Base-by-base conservation (phyloP, 2,888 invertebrate genomes). In the Eupeodes latifasciatus region DNA sequence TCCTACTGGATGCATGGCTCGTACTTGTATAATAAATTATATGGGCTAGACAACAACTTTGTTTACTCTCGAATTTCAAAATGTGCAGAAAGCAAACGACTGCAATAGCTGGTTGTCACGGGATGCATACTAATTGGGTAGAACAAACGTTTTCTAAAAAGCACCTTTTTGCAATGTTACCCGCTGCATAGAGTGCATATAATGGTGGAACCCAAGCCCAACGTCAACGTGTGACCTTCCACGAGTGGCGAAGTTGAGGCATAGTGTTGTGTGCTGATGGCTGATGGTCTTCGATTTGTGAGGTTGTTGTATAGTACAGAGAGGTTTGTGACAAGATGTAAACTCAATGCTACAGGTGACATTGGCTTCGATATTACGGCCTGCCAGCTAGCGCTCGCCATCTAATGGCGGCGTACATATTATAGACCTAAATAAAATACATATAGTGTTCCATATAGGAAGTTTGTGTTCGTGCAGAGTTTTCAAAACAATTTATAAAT, bases 71-170 rank as follows among this genome's bases (percentile, higher is more conserved):
- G 40, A 81, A 55, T 55, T 19, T 9, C 55, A 14, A 19, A 88
- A 83, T 82, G 80, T 87, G 87, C 87, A 80, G 77, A 88, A 80
- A 86, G 89, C 84, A 86, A 27, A 87, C 84, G 83, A 86, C 82
- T 88, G 81, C 89, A 83, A 82, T 82, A 77, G 77, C 81, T 81
- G 81, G 67, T 81, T 88, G 90, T 90, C 89, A 89, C 89, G 90
- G 88, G 88, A 90, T 89, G 90, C 90, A 90, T 90, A 78, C 84
- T 90, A 90, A 90, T 90, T 90, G 89, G 86, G 74, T 81, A 44
- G 84, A 89, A 89, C 86, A 88, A 88, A 86, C 86, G 85, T 82
- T 81, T 78, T 47, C 85, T 84, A 89, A 89, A 89, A 84, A 89
- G 88, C 80, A 82, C 88, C 75, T 86, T 80, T 75, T 76, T 80